Conservation (phyloP, 2,888 invertebrate genomes). For the Mamestra brassicae region DNA sequence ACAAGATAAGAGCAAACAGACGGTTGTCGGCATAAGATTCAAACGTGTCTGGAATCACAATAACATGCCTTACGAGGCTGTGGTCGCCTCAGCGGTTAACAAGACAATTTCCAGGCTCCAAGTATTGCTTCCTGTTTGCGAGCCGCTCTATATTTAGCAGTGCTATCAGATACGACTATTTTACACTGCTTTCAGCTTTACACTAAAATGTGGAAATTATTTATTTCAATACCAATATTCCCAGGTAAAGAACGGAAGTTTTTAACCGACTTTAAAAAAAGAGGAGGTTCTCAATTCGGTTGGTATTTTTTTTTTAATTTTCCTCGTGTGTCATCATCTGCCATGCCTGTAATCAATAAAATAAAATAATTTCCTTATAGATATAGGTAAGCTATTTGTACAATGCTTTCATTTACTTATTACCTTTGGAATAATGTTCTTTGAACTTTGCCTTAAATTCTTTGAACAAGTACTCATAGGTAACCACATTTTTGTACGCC, state of each 20-base stretch:
- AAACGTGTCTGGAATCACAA: background rate
- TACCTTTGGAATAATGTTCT: too few relatives aligned
- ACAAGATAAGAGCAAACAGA: too few relatives aligned
- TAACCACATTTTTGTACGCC: background rate
- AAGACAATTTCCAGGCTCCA: slow-evolving; percentile 3
- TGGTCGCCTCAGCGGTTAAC: background rate
- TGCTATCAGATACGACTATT: background rate
- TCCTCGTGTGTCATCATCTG: background rate
- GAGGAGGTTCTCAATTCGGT: too few relatives aligned
- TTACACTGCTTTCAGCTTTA: background rate
- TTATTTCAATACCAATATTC: too few relatives aligned
- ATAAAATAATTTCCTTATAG: too few relatives aligned
- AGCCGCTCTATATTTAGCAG: background rate
- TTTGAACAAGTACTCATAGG: background rate
- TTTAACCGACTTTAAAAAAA: too few relatives aligned
- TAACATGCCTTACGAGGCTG: background rate
- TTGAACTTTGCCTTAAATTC: background rate
- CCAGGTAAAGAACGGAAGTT: too few relatives aligned
- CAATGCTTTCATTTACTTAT: too few relatives aligned
- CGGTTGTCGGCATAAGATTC: too few relatives aligned
- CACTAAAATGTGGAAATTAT: background rate
- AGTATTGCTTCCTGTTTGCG: slow-evolving; percentile 1
- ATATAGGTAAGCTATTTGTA: too few relatives aligned
- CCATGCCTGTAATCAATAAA: too few relatives aligned
- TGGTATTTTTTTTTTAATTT: background rate